Base-by-base conservation (phyloP, 2,888 invertebrate genomes). In the Sinelater perroti region DNA sequence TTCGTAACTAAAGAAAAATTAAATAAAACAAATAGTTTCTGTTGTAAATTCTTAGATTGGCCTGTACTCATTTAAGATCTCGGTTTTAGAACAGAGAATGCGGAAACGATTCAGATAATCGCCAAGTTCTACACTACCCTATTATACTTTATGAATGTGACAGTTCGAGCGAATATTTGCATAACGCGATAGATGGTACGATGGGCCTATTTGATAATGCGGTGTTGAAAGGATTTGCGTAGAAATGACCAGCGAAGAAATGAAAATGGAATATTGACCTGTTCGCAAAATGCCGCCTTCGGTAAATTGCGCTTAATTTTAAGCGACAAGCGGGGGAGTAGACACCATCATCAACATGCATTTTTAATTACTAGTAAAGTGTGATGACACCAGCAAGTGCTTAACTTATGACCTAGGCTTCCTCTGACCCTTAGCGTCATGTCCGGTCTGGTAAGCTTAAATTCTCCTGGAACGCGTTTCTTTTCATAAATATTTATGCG, bases 341-440 rank as follows among this genome's bases (percentile, higher is more conserved):
- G 30, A 40, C 42, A 51, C 10, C n/a, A 28, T 18, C 13, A 51
- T 52, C 52, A 44, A 8, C 20, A 44, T 42, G 40, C 31, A 44
- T 51, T 40, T 52, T 44, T 50, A 30, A 21, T 36, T 50, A 17
- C 10, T 44, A 24, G 52, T 44, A 56, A 60, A 65, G 67, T 68
- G 58, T 71, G 69, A 69, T 67, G 73, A 72, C 72, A 72, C 69
- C 63, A 62, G 73, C 66, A 74, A 73, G 68, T 66, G 64, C 67
- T 74, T 74, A 72, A 74, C 72, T 65, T 70, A 64, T 70, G 70
- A 72, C 74, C 73, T 67, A 67, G 56, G 67, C 70, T 73, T 75
- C 75, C 75, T 70, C 64, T 68, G 71, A 73, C 75, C 73, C 72
- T 66, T 71, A 67, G 66, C 72, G 74, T 73, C 75, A 74, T 68